Base-by-base conservation (phyloP, 2,888 invertebrate genomes). In the Limnephilus marmoratus region DNA sequence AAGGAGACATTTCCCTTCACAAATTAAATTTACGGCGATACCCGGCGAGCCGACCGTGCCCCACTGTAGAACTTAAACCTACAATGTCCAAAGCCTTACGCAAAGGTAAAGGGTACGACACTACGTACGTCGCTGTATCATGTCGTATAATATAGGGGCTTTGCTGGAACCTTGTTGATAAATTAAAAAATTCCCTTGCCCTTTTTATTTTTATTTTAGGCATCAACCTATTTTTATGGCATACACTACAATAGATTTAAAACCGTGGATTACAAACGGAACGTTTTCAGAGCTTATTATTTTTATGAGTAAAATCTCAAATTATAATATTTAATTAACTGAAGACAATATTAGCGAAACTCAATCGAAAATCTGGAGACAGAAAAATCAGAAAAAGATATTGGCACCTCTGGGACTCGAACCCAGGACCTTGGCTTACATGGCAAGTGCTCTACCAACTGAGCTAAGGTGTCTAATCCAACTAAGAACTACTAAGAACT, bases 1-100 rank as follows among this genome's bases (percentile, higher is more conserved):
- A 87, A 88, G 31, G 88, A 91, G 41, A 91, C 91, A 88, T 87
- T 91, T 91, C 41, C 91, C 91, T 87, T 91, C 88, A 88, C 88
- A 91, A 91, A 91, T 91, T 91, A 82, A 91, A 91, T 91, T 91
- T 91, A 88, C 87, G 91, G 81, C 82, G 91, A 91, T 91, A 91
- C 88, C 91, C 90, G 37, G 15, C 34, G 85, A 34, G n/a, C 85
- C 68, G 87, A 37, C 91, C 87, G 87, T 29, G 81, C 68, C 41
- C 49, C 81, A 45, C 81, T 68, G 24, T 68, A 68, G 68, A 68
- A 68, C 68, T 68, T 68, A 68, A 68, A 68, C 83, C 85, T 90
- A 85, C 90, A 83, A 34, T 34, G 82, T 37, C 34, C 82, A 24
- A 83, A 83, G 82, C 82, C 34, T 68, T 68, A 68, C 68, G 68